Evolutionary conservation across 2,113 vertebrate species (phyloP), one percentile per base, ranked within the genome.

Genomic region (Proterorhinus semilunaris): DNA sequence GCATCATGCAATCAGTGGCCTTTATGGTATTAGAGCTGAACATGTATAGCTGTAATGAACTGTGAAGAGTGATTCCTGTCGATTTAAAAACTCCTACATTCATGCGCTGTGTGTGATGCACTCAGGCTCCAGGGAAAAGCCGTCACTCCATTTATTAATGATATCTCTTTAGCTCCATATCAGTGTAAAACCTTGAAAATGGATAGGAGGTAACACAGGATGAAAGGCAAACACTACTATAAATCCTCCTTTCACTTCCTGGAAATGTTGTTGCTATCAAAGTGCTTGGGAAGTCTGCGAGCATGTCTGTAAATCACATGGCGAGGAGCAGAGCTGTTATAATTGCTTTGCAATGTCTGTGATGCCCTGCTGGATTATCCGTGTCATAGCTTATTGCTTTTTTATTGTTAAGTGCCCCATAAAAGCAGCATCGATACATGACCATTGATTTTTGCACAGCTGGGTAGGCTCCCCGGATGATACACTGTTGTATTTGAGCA

Each of bases 321-420:
- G 79, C 63, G 72, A 76, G 66, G 59, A 83, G 83, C 68, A 69
- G 79, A 81, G 83, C 67, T 82, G 80, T 80, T 87, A 73, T 86
- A 87, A 86, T 83, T 87, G 85, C 81, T 77, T 72, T 81, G 73
- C 70, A 76, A 81, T 78, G 69, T 74, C 71, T 69, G 65, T 61
- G 87, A 86, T 86, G 83, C 75, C 80, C 85, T 70, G 66, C 21
- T 51, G 43, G 79, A 86, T 91, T 89, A 86, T 85, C 76, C 69
- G 63, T 84, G 86, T 88, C 86, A 79, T 76, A 87, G 78, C 72
- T 87, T 84, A 89, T 89, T 85, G 90, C 78, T 81, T 87, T 89
- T 87, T 86, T 81, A 88, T 88, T 88, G 81, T 88, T 87, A 86
- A 89, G 82, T 84, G 84, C 72, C 85, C 82, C 84, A 66, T 90